Base-by-base conservation (phyloP, 2,888 invertebrate species). In the Parnassius apollo region DNA sequence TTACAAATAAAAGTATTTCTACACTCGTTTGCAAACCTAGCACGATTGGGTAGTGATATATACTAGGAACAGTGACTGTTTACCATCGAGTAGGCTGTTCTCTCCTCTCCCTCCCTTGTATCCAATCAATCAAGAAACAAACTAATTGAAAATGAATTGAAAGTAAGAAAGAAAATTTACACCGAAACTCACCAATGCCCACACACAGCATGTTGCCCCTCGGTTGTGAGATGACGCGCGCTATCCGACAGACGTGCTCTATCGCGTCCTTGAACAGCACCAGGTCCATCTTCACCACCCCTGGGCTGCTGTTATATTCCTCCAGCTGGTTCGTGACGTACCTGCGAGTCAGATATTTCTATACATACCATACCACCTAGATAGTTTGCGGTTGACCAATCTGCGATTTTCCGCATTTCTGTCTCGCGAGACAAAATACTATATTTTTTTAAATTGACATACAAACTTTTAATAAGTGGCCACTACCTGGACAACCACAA, bases 261-360 rank as follows among this genome's bases (percentile, higher is more conserved):
- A 98, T 95, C 10, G 97, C 97, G 77, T 98, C 97, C 71, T 94
- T 94, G 84, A 97, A 98, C 65, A 98, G 92, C 8, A 98, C 97
- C 65, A 98, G 85, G 80, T 97, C 95, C 94, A 97, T 94, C 72
- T 94, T 93, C 2, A 96, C 93, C 35, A 95, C 95, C 1, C 97
- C 96, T 0, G 96, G 95, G 10, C 94, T 93, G 56, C 93, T 93
- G 85, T 98, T 98, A 86, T 97, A 96, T 74, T 96, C 96, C 55
- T 94, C 94, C 89, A 97, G 89, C 72, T 94, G 93, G 56, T 87
- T 87, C 46, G 88, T 70, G 73, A 95, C 92, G 74, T 92, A 89
- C 66, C 91, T 91, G 66, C 1, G 35, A 12, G 10, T 35, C 7
- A 35, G 35, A 4, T 35, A 35, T 4, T 25, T 25, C 25, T 4